Evolutionary conservation across 2,888 invertebrate genomes (phyloP).

Genomic region (Apamea crenata): DNA sequence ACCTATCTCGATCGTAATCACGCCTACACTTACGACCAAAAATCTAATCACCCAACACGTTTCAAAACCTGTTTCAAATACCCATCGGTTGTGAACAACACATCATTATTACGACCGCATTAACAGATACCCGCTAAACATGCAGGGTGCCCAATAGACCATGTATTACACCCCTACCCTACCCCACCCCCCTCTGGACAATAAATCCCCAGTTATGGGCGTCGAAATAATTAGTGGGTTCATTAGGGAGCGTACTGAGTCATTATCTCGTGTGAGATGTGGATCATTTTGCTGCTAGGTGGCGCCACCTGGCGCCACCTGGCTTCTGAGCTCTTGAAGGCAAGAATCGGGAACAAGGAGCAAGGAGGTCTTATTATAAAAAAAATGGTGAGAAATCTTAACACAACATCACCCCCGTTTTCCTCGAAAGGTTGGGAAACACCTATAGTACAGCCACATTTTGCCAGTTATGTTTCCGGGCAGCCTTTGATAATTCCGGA

Average conservation of each 20-base stretch:
- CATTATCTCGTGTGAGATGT: slow-evolving; percentile 56
- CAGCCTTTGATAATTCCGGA: too few relatives aligned
- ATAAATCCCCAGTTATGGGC: slow-evolving; percentile 72
- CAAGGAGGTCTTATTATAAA: neutral
- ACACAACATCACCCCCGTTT: neutral
- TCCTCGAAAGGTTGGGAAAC: neutral
- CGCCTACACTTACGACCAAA: neutral
- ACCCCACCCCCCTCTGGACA: slow-evolving; percentile 23
- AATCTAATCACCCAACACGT: neutral
- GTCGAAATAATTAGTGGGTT: slow-evolving; percentile 73
- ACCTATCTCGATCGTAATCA: neutral
- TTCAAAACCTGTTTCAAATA: neutral
- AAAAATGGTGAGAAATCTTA: neutral
- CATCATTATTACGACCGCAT: slow-evolving; percentile 41
- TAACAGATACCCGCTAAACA: slow-evolving; percentile 53
- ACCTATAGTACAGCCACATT: neutral
- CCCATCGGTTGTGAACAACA: slow-evolving; percentile 13
- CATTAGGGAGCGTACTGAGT: slow-evolving; percentile 69
- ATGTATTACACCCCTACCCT: slow-evolving; percentile 36
- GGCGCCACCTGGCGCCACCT: slow-evolving; percentile 43
- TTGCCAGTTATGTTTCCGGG: neutral
- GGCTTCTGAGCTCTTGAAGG: slow-evolving; percentile 5
- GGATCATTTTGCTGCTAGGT: slow-evolving; percentile 45
- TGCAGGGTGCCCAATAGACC: slow-evolving; percentile 41
- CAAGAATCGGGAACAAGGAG: neutral